Evolutionary conservation across 2,113 vertebrate species (phyloP).

Genomic region (Poeciliopsis retropinna): DNA sequence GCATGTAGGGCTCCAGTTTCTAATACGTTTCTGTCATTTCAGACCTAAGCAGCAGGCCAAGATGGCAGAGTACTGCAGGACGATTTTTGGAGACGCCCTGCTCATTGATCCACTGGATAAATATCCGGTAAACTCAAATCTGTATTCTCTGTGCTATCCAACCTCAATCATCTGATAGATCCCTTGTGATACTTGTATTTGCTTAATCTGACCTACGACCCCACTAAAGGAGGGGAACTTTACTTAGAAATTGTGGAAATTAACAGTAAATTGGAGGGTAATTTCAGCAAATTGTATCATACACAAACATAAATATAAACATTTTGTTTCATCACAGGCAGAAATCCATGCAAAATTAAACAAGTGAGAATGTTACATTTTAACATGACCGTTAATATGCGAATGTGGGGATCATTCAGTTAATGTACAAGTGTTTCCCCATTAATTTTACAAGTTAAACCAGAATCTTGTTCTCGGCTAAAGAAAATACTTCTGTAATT

Average conservation of each 20-base stretch:
- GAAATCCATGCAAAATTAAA: too few species aligned
- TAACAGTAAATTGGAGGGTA: not conserved
- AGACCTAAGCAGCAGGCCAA: constrained; percentile 91
- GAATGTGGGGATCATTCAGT: not conserved
- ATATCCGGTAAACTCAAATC: constrained; percentile 80
- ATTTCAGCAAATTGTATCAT: not conserved
- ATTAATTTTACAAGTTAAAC: too few species aligned
- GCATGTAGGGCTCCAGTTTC: not conserved
- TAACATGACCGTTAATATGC: not conserved
- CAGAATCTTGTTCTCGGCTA: too few species aligned
- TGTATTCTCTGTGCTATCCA: not conserved
- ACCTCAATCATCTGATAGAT: not conserved
- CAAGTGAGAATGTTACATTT: too few species aligned
- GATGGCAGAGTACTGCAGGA: constrained; percentile 91
- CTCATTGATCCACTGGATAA: constrained; percentile 90
- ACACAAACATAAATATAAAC: too few species aligned
- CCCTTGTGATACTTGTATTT: too few species aligned
- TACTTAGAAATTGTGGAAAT: not conserved
- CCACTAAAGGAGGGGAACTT: not conserved
- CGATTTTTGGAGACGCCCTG: constrained; percentile 88
- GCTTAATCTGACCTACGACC: not conserved
- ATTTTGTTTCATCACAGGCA: too few species aligned
- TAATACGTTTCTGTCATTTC: constrained; percentile 12
- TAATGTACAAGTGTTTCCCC: too few species aligned
- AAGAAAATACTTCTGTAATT: not conserved